Conservation (phyloP, 2,797 vertebrate species). For the Botia kubotai region DNA sequence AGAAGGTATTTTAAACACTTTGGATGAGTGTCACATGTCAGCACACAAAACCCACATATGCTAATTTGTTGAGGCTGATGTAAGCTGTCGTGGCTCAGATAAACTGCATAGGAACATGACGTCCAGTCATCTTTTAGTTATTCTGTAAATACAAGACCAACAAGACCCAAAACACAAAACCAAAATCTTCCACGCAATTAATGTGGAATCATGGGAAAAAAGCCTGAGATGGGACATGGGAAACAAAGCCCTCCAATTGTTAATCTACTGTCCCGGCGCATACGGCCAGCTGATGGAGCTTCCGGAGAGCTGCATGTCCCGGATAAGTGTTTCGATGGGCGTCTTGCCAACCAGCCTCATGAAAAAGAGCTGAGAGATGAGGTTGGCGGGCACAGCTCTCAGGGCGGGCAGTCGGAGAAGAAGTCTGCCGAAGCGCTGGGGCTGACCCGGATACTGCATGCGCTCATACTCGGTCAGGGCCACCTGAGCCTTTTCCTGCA, state of each 20-base stretch:
- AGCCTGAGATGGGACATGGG: conserved; percentile 54
- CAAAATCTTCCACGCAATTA: conserved; percentile 43
- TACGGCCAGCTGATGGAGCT: conserved; percentile 98
- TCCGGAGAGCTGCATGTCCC: conserved; percentile 97
- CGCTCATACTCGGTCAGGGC: conserved; percentile 92
- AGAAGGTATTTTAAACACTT: conserved; percentile 58
- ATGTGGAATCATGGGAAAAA: conserved; percentile 55
- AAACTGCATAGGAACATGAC: conserved; percentile 51
- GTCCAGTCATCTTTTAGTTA: conserved; percentile 30
- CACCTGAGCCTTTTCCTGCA: conserved; percentile 96
- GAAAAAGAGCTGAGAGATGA: conserved; percentile 98
- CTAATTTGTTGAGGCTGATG: conserved; percentile 19
- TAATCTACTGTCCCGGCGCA: conserved; percentile 81
- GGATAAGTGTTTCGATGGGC: conserved; percentile 94
- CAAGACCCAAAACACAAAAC: conserved; percentile 39
- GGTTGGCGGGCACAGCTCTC: conserved; percentile 89
- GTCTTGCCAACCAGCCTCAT: conserved; percentile 97
- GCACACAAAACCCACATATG: conserved; percentile 1
- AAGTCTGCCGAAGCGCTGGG: conserved; percentile 91
- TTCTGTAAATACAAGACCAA: conserved; percentile 41
- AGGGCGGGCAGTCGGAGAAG: conserved; percentile 91
- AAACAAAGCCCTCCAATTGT: conserved; percentile 35
- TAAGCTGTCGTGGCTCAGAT: conserved; percentile 36
- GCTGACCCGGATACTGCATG: conserved; percentile 90
- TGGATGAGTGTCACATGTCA: conserved; percentile 4